Evolutionary conservation across 2,888 invertebrate species (phyloP), one percentile per base, ranked within the genome.

Genomic region (Cerceris rybyensis): DNA sequence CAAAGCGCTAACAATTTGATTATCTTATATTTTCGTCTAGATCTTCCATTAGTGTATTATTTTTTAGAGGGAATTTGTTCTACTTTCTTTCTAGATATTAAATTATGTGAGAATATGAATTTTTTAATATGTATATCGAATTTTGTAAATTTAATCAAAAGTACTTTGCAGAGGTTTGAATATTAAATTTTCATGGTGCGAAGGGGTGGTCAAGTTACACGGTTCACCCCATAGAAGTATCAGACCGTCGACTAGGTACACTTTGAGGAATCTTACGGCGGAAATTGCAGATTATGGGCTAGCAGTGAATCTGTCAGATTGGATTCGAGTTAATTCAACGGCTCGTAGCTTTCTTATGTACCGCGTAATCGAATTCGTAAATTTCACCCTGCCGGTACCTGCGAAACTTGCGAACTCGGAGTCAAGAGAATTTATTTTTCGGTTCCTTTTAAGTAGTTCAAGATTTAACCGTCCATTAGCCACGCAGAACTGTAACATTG

Each of bases 291-390:
- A 61, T 61, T 61, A 61, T 61, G 17, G 60, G 60, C 46, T 14
- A 61, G 43, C 43, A 46, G 46, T 61, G 60, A 61, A 61, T 63
- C 49, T n/a, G 49, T 28, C 50, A 11, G 50, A 49, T 49, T 11
- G 63, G 63, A 63, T 63, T 50, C 49, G 6, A 14, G 63, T 13
- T 63, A 63, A 63, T 63, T 63, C 63, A 28, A 49, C 49, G 39
- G 49, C 17, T 50, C 50, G 49, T 39, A 28, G 63, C 39, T 63
- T 50, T 50, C 63, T 63, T 63, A 49, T 63, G 50, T 49, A 28
- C 13, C 63, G 63, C 49, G 49, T 50, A 50, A 63, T 63, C 63
- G 63, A 63, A 28, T 63, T 63, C 63, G 63, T 63, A 63, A 50
- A 63, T 63, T 63, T 60, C 28, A 9, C 43, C 11, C 8, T n/a